Conservation (phyloP, 64 coral and sea anemone species). For the Anthopleura sola region DNA sequence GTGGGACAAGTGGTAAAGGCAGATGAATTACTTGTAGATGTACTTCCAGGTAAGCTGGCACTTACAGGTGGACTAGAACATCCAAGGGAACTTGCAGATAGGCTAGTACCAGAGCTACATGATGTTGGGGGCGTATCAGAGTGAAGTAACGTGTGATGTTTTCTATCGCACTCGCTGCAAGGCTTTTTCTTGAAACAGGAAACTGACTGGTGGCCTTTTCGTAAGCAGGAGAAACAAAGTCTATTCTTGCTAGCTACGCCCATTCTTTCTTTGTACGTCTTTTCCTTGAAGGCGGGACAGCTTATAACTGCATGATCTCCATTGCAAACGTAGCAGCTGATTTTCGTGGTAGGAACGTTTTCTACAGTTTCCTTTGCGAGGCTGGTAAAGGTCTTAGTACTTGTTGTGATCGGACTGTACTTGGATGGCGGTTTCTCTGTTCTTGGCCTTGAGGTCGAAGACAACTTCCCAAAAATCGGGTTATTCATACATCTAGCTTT, state of each 20-base stretch:
- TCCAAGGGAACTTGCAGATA: background rate
- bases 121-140: background rate
- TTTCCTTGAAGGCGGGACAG: background rate
- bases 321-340: background rate
- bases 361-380: background rate
- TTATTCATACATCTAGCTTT: conserved; percentile 8
- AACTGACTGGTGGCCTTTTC: background rate
- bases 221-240: conserved; percentile 29
- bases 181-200: conserved; percentile 30
- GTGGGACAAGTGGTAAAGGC: background rate
- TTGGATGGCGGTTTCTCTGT: background rate
- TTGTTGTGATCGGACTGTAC: background rate
- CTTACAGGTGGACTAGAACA: no score
- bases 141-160: conserved; percentile 4
- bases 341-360: background rate
- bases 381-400: background rate
- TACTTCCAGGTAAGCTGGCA: background rate
- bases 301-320: background rate
- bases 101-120: background rate
- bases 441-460: background rate
- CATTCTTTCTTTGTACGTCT: background rate
- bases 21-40: background rate
- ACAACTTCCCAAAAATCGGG: conserved; percentile 33
- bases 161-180: conserved; percentile 13
- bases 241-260: conserved; percentile 4